These are phyloP conservation scores for Amia ocellicauda DNA, from an alignment of 2,113 vertebrate genomes.

Conservation along the genomic window DNA sequence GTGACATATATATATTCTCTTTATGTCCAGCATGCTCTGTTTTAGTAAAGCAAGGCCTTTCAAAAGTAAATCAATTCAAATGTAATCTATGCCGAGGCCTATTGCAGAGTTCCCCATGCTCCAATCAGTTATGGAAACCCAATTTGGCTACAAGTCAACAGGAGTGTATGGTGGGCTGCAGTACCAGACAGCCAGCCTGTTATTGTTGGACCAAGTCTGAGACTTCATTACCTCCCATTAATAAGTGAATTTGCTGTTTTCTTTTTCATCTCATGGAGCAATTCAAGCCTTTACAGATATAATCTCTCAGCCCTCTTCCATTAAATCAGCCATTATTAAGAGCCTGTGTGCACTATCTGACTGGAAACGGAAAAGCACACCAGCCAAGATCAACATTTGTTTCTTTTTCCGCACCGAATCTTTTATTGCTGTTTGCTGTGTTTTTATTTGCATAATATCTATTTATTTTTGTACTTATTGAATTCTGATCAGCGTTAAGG, in stretches of 20 bases:
- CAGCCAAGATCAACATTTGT: conserved; percentile 60
- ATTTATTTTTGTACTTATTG: no score
- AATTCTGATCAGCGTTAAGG: no score
- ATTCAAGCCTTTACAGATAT: conserved; percentile 36
- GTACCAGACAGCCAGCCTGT: conserved; percentile 32
- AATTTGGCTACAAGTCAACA: no score
- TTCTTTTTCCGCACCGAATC: conserved; percentile 42
- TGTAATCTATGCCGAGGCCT: no score
- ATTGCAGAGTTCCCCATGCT: no score
- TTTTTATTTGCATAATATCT: conserved; percentile 5
- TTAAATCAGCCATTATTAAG: conserved; percentile 36
- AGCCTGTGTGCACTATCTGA: conserved; percentile 22
- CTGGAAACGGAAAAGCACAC: conserved; percentile 31
- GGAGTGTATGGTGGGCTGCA: no score
- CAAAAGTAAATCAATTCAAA: no score
- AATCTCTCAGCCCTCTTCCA: conserved; percentile 41
- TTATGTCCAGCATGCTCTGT: no score
- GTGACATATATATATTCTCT: no score
- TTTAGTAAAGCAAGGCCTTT: no score
- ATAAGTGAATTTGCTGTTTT: conserved; percentile 50
- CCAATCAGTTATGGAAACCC: no score
- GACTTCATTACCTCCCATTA: conserved; percentile 58
- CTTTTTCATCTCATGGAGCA: conserved; percentile 52
- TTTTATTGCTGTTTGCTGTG: conserved; percentile 43
- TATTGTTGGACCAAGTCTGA: conserved; percentile 50